Conservation (phyloP, 2,797 vertebrate species). For the Enteromius thamalakanensis region DNA sequence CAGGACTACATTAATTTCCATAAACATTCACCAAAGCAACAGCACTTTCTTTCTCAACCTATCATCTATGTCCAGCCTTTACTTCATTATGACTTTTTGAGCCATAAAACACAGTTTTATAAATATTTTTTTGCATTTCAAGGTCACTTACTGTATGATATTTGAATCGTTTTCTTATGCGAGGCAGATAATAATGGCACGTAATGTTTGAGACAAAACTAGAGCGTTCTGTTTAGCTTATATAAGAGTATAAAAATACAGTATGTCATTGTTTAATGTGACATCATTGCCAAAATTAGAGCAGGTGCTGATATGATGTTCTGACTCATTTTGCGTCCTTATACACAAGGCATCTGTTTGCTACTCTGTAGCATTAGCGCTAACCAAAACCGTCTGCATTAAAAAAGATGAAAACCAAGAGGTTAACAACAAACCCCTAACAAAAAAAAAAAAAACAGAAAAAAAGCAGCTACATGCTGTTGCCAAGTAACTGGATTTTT, state of each 20-base stretch:
- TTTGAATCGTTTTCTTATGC: not conserved
- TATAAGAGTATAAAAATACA: constrained; percentile 36
- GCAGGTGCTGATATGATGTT: not conserved
- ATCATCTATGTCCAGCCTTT: not conserved
- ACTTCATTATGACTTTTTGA: not conserved
- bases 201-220: not conserved
- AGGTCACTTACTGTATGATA: constrained; percentile 51
- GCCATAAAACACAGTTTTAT: not conserved
- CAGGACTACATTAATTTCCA: constrained; percentile 28
- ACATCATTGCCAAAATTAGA: constrained; percentile 1
- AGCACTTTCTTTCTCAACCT: not conserved
- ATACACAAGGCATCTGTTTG: not conserved
- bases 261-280: not conserved
- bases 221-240: not conserved
- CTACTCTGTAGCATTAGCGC: constrained; percentile 39
- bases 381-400: constrained; percentile 37
- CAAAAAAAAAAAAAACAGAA: too few species aligned
- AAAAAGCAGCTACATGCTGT: constrained; percentile 44
- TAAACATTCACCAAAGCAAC: constrained; percentile 13
- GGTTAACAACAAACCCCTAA: not conserved
- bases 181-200: constrained; percentile 8
- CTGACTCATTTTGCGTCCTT: not conserved
- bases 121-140: constrained; percentile 47
- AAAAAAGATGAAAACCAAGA: constrained; percentile 30
- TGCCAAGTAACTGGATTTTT: constrained; percentile 59